A percentile compares a stretch with the other conserved stretches of the same genome.
These are phyloP conservation scores for Hyperoplus lanceolatus DNA, from an alignment of 2,797 vertebrate species.

Conservation along the genomic window DNA sequence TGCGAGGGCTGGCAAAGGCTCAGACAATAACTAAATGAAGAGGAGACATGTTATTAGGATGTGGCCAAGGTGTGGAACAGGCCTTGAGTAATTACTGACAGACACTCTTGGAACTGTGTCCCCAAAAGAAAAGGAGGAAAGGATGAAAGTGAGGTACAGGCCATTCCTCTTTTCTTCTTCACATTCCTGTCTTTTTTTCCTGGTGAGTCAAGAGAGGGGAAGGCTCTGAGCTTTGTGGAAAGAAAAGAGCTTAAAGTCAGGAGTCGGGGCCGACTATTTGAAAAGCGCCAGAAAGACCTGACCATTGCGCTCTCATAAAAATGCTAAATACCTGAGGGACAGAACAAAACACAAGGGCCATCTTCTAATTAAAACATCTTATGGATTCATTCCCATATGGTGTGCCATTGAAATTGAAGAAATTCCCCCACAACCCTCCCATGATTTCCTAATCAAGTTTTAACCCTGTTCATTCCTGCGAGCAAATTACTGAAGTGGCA, in stretches of 20 bases:
- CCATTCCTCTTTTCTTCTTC: constrained; percentile 56
- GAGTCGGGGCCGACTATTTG: constrained; percentile 52
- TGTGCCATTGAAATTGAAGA: constrained; percentile 57
- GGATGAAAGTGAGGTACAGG: constrained; percentile 56
- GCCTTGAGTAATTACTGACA: constrained; percentile 61
- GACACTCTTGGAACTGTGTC: constrained; percentile 41
- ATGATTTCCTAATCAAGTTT: constrained; percentile 33
- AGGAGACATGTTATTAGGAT: constrained; percentile 25
- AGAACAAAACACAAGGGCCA: constrained; percentile 55
- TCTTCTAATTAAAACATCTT: constrained; percentile 73
- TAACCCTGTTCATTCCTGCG: constrained; percentile 11
- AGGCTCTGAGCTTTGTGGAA: constrained; percentile 60
- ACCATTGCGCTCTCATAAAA: constrained; percentile 69
- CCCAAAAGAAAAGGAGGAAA: constrained; percentile 35
- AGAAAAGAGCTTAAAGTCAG: constrained; percentile 82
- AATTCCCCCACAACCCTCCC: constrained; percentile 40
- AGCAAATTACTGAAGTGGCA: constrained; percentile 49
- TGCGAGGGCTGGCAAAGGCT: neutral
- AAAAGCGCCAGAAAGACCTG: constrained; percentile 56
- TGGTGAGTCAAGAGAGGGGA: constrained; percentile 55
- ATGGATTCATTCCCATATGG: constrained; percentile 51
- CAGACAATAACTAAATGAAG: constrained; percentile 13
- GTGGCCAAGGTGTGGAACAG: constrained; percentile 35
- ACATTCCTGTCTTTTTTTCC: constrained; percentile 63
- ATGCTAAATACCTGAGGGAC: constrained; percentile 74